Base-by-base conservation (phyloP, 2,888 invertebrate species). In the Thecocarcelia acutangulata region DNA sequence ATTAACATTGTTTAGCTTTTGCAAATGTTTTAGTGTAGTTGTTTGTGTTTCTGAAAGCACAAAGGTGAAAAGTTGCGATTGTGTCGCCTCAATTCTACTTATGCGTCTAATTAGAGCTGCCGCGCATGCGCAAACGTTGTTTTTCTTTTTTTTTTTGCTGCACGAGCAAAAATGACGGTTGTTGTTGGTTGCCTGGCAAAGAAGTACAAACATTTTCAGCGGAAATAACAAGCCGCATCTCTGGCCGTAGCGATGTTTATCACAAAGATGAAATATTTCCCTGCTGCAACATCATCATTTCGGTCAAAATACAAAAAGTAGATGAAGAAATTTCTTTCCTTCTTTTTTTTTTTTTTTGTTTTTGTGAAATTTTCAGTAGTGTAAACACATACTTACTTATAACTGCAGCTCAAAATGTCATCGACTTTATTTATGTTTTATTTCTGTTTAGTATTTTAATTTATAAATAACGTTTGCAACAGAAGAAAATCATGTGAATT, bases 21-120 rank as follows among this genome's bases (percentile, higher is more conserved):
- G 42, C n/a, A 58, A 40, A 59, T 21, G 21, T 56, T 28, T 13
- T 44, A 4, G 13, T 17, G 19, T 40, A 24, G 15, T 42, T 19
- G 54, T 33, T 48, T 24, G 56, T 17, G 37, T 15, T 44, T 58
- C 73, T 58, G 59, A 72, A 66, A 79, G 74, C 82, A 73, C 74
- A 83, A 87, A 87, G 89, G 88, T 88, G 88, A 88, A 86, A 87
- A 86, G 87, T 84, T 86, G 85, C 84, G 80, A 75, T 81, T 75
- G 85, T 85, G 86, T 87, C 82, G 84, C 83, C 84, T 87, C 88
- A 89, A 88, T 89, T 89, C 86, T 88, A 89, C 86, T 89, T 88
- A 89, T 87, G 87, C 89, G 86, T 83, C 87, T 89, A 89, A 89
- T 89, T 90, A 90, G 89, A 87, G 86, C 87, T 87, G 88, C 88